Conservation (phyloP, 2,113 vertebrate species). For the Oncorhynchus keta region DNA sequence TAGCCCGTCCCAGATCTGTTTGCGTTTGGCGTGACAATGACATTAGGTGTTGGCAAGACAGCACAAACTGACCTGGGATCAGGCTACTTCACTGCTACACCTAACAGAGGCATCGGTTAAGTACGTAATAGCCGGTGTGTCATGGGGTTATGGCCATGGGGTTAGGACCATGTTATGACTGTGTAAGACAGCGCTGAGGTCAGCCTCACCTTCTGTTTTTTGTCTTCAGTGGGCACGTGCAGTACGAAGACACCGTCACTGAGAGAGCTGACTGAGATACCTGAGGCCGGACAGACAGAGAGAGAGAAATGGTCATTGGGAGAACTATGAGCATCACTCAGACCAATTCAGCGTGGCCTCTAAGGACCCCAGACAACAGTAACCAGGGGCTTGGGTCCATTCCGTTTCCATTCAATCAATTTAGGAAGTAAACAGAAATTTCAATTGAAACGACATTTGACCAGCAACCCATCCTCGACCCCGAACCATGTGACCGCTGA, state of each 20-base stretch:
- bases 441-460: no score
- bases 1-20: no score
- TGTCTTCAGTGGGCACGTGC: conserved; percentile 90
- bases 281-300: conserved; percentile 61
- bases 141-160: background rate
- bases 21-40: no score
- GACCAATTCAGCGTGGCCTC: background rate
- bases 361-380: no score
- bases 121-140: background rate
- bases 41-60: no score
- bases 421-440: no score
- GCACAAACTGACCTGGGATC: no score
- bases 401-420: no score
- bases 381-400: no score
- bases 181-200: background rate
- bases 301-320: background rate
- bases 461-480: no score
- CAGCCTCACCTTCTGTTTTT: conserved; percentile 90
- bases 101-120: background rate
- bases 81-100: background rate
- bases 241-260: conserved; percentile 94
- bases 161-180: no score
- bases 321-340: background rate
- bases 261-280: conserved; percentile 94
- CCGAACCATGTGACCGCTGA: conserved; percentile 48